Evolutionary conservation across 2,888 invertebrate species (phyloP).

Genomic region (Dorcus hopei): DNA sequence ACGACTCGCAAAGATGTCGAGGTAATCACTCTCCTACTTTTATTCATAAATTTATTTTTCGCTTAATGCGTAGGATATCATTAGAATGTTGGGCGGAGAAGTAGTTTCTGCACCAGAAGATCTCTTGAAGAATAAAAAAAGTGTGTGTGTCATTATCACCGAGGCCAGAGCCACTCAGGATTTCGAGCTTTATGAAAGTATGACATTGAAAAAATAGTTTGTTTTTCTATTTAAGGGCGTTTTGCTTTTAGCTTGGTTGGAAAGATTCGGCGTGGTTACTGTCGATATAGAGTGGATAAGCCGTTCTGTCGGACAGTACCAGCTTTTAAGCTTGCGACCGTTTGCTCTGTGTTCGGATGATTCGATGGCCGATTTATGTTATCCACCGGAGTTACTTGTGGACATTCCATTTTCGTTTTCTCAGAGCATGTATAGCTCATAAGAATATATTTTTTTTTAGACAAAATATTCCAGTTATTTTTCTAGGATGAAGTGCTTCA

Average conservation of each 20-base stretch:
- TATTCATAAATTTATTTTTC: neutral
- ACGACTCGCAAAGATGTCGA: conserved; percentile 37
- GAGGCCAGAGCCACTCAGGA: conserved; percentile 39
- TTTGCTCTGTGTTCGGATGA: conserved; percentile 41
- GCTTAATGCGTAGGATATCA: conserved; percentile 30
- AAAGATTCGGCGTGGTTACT: conserved; percentile 37
- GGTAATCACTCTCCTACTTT: conserved; percentile 25
- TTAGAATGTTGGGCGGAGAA: conserved; percentile 37
- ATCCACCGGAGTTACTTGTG: conserved; percentile 37
- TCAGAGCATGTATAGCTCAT: conserved; percentile 5
- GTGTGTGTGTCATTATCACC: conserved; percentile 38
- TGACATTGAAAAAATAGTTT: neutral
- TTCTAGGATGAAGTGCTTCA: too few species aligned
- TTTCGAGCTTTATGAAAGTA: conserved; percentile 40
- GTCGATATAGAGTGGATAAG: conserved; percentile 48
- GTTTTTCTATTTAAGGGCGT: neutral
- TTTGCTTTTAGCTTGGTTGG: conserved; percentile 39
- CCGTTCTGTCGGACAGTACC: conserved; percentile 42
- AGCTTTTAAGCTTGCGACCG: conserved; percentile 38
- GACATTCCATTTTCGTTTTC: conserved; percentile 26
- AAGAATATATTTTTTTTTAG: neutral
- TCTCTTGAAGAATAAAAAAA: conserved; percentile 30
- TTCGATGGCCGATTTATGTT: conserved; percentile 35
- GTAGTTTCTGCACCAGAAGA: conserved; percentile 28
- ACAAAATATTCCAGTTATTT: too few species aligned